Evolutionary conservation across 2,797 vertebrate genomes (phyloP).

Genomic region (Hydrolagus colliei): DNA sequence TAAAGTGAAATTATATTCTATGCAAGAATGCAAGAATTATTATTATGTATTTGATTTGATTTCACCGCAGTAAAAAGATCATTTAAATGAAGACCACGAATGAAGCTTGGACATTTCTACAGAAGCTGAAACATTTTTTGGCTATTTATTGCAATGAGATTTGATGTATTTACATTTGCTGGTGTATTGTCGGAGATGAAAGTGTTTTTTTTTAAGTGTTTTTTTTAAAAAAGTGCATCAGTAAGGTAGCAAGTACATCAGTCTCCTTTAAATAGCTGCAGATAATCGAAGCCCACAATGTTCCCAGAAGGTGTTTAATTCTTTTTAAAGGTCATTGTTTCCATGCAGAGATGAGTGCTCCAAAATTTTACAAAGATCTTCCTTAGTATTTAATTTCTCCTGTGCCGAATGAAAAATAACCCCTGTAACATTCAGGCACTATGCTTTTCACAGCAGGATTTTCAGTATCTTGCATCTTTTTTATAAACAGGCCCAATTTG

Average conservation of each 20-base stretch:
- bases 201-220: background rate
- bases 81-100: background rate
- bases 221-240: background rate
- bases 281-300: background rate
- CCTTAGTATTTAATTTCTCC: background rate
- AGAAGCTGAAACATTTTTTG: background rate
- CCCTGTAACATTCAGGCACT: background rate
- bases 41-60: background rate
- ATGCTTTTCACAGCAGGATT: background rate
- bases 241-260: background rate
- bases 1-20: too few species aligned
- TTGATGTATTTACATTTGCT: background rate
- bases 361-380: background rate
- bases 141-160: background rate
- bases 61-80: background rate
- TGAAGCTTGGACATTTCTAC: background rate
- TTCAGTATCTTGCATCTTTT: background rate
- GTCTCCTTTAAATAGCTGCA: background rate
- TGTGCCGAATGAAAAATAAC: background rate
- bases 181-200: background rate
- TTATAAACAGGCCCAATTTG: background rate
- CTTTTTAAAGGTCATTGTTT: background rate
- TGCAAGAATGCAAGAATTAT: too few species aligned
- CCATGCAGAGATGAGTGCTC: background rate
- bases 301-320: background rate